A percentile compares a stretch with the other conserved stretches of the same genome.
phyloP scores from a whole-genome alignment of 2,113 vertebrate genomes.

The Melanotaenia duboulayi region DNA sequence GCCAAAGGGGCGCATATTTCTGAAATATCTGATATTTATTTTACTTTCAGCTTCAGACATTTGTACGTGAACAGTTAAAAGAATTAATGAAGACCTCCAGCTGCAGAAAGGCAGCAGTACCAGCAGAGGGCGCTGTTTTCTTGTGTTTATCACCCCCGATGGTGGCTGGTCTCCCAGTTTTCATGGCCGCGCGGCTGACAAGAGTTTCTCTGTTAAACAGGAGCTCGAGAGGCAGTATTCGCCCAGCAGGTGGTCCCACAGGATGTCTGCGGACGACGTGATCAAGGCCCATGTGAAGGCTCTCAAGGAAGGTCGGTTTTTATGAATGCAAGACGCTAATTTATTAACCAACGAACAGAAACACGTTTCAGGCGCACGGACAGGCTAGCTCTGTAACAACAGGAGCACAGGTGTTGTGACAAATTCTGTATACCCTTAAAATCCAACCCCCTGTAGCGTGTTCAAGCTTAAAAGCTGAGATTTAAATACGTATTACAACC shows the following conservation, averaged over 20 bases:
- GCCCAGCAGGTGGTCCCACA: constrained; percentile 89
- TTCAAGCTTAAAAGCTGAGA: neutral
- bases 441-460: neutral
- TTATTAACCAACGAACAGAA: neutral
- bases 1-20: no score
- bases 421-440: neutral
- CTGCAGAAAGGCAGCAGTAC: no score
- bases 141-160: neutral
- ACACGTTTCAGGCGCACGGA: neutral
- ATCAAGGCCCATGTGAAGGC: constrained; percentile 81
- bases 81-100: no score
- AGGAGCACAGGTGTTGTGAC: constrained; percentile 10
- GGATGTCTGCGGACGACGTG: constrained; percentile 84
- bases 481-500: no score
- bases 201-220: constrained; percentile 68
- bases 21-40: no score
- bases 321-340: neutral
- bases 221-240: constrained; percentile 88
- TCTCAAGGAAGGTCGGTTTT: constrained; percentile 82
- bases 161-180: neutral
- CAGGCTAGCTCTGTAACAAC: neutral
- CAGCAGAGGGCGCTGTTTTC: constrained; percentile 48
- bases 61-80: no score
- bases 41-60: no score
- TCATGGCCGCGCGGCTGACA: constrained; percentile 43